Conservation (phyloP, 2,113 vertebrate genomes). For the Hymenochirus boettgeri region DNA sequence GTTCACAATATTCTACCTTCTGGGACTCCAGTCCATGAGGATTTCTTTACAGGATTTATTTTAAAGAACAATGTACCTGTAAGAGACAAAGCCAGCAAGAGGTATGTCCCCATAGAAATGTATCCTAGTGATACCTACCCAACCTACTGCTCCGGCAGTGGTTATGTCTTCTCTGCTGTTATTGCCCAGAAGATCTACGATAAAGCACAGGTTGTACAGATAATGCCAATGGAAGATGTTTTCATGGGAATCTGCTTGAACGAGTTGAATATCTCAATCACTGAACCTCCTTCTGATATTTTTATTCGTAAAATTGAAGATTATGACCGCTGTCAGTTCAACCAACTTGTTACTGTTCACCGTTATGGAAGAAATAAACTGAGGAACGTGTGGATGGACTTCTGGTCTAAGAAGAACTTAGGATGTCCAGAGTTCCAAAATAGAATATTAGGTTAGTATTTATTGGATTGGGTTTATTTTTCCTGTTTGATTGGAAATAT, state of each 20-base stretch:
- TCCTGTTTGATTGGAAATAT: no score
- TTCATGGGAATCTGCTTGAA: no score
- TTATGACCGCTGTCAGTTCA: not conserved
- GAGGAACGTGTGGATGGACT: not conserved
- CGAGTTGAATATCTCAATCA: conserved; percentile 4
- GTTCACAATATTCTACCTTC: conserved; percentile 37
- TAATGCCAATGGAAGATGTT: conserved; percentile 40
- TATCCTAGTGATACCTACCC: conserved; percentile 24
- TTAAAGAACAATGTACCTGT: not conserved
- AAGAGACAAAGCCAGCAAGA: not conserved
- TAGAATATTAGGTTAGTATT: no score
- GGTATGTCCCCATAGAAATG: conserved; percentile 23
- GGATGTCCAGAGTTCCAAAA: not conserved
- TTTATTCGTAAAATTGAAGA: not conserved
- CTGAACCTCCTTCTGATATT: not conserved
- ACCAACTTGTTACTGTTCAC: not conserved
- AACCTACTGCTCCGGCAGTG: conserved; percentile 45
- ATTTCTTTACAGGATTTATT: conserved; percentile 42
- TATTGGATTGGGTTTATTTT: no score
- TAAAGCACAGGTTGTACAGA: not conserved
- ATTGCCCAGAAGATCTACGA: conserved; percentile 37
- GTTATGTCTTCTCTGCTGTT: conserved; percentile 42
- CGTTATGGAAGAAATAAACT: not conserved
- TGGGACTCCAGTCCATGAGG: conserved; percentile 11
- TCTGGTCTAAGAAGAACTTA: not conserved